Base-by-base conservation (phyloP, 1,140 invertebrate genomes). In the Pseudachorutes palmiensis region DNA sequence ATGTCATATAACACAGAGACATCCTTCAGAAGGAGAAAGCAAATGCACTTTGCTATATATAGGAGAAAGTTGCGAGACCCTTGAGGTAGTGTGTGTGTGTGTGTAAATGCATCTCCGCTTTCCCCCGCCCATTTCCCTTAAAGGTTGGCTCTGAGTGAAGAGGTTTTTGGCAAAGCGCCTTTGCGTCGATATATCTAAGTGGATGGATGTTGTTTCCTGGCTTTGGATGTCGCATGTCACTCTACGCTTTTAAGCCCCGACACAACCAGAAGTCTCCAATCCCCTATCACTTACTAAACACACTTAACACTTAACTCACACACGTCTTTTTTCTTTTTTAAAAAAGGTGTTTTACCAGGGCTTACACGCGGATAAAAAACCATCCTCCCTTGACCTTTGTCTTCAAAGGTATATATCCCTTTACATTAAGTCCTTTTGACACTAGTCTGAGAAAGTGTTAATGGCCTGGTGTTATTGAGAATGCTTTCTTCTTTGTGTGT, bases 241-340 rank as follows among this genome's bases (percentile, higher is more conserved):
- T 55, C 24, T 19, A 55, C 26, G 29, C 58, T 12, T 24, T 5
- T 9, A 55, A 55, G 51, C 51, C 51, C 12, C 24, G 51, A 5
- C 24, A 12, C 36, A 12, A 24, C 24, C 51, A 41, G 36, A 9
- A 5, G 5, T 5, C 51, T 22, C 24, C 9, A 12, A 55, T 55
- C 51, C 51, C 51, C 12, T 55, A 55, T 55, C 51, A 14, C 9
- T 55, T 55, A 55, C 51, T 55, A 55, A 55, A 55, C 24, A 55
- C 51, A 55, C 51, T 55, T 55, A 55, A 16, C 51, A 24, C 51
- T 26, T n/a, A 55, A 55, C 51, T 14, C 36, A 9, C 9, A 14
- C 51, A 5, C 51, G 5, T 24, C 9, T 55, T 55, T 14, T 55
- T 55, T 55, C 51, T 55, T 22, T 55, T 55, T 55, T 55, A 19